Base-by-base conservation (phyloP, 2,888 invertebrate species). In the Pseudococcus jackbeardsleyi region DNA sequence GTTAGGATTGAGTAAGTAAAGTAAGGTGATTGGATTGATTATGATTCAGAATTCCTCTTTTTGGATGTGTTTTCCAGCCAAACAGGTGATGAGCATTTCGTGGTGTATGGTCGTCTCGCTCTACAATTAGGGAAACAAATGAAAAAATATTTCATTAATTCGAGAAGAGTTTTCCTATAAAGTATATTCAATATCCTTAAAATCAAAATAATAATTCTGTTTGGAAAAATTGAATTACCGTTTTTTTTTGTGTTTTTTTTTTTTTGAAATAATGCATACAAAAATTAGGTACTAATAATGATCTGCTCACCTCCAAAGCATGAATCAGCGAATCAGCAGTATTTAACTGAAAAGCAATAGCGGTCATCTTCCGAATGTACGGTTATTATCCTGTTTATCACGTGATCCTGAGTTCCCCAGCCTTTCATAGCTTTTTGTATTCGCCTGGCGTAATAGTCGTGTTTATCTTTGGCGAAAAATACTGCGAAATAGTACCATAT, bases 381-480 rank as follows among this genome's bases (percentile, higher is more conserved):
- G 8, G n/a, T 9, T 79, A 79, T n/a, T 0, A 79, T 79, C n/a
- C 79, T 79, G 12, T 79, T 79, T 5, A 79, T n/a, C 8, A 79
- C 42, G n/a, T 42, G 79, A 42, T 79, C 42, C 46, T 42, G 6
- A 17, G 42, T 79, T 42, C 79, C 79, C 46, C 42, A 79, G n/a
- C 79, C 79, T 42, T 79, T 12, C 42, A 42, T 42, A 8, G 79
- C 39, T 42, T 79, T 39, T 39, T 42, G 8, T n/a, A 79, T 12
- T 19, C 79, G 42, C 42, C 79, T 39, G 15, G 79, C 79, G 42
- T 79, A 79, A 8, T 79, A 79, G 68, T 72, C 68, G 68, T n/a
- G 15, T 33, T 72, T 72, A 15, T 72, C 12, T 72, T 72, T 72
- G 26, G 12, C 68, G 26, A 26, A 72, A 33, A 72, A 72, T 33